Conservation (phyloP, 2,797 vertebrate genomes). For the Dendrocincla tyrannina region DNA sequence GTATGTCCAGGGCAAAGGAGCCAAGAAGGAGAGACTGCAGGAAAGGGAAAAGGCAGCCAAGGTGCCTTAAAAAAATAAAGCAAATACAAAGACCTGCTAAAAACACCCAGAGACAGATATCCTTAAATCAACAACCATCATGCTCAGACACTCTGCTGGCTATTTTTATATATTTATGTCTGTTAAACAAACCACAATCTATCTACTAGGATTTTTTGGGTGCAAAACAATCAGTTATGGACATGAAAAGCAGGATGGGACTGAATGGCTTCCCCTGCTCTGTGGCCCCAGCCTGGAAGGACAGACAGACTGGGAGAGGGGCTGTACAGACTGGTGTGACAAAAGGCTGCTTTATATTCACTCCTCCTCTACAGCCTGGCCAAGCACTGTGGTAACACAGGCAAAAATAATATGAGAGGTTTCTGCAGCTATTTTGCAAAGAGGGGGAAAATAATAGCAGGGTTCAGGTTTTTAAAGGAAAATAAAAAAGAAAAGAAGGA, state of each 20-base stretch:
- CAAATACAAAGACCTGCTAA: background rate
- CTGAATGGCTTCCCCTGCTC: background rate
- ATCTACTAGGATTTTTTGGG: background rate
- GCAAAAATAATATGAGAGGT: background rate
- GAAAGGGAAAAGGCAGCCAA: slow-evolving; percentile 14
- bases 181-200: background rate
- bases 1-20: background rate
- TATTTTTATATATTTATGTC: background rate
- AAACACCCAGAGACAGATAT: background rate
- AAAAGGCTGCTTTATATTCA: slow-evolving; percentile 11
- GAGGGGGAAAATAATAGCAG: background rate
- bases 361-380: background rate
- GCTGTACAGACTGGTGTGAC: background rate
- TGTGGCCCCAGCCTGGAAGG: background rate
- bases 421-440: background rate
- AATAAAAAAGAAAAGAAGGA: no score
- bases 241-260: accelerated
- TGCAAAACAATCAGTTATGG: background rate
- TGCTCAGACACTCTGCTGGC: background rate
- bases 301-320: background rate
- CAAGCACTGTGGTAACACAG: background rate
- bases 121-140: background rate
- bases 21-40: background rate
- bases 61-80: background rate
- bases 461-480: background rate